Evolutionary conservation across 1,140 invertebrate species (phyloP), one percentile per base, ranked within the genome.

Genomic region (Trypoxylus dichotomus): DNA sequence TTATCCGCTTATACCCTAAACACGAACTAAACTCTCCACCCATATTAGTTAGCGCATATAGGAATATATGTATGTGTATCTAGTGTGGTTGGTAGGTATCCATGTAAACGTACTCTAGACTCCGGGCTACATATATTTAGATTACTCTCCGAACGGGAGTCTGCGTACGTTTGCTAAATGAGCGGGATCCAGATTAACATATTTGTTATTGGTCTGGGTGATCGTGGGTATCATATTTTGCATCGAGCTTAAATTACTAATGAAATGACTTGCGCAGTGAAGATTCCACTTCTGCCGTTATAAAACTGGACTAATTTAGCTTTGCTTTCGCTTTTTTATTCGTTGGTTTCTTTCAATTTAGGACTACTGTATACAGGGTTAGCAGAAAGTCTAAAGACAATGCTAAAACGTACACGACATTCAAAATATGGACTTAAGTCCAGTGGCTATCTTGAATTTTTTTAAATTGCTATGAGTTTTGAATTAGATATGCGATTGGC

Each of bases 171-270:
- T 68, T 29, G 27, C 24, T 27, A 68, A 68, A 58, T 29, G 60
- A 68, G 24, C 60, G 15, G 27, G 60, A 68, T 24, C 60, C 11
- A 68, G 60, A 68, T 68, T 68, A 68, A 29, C 60, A 68, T 68
- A 27, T 68, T 68, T 68, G 27, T 68, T 68, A 68, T 68, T 68
- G 21, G 60, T 25, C 15, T 10, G 60, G 3, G 60, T 25, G 5
- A 5, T 68, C 11, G 60, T 11, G 27, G 24, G 21, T 68, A 24
- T 68, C 24, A 24, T 68, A 27, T 68, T 68, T 29, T 15, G 21
- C 13, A 54, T 24, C 24, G 19, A 10, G 60, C 15, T 58, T 58
- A 58, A 58, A 58, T 68, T 68, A 15, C 24, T 25, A 68, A 27
- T 68, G 27, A 68, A 68, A 37, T 37, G 32, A 37, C 32, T 5